Evolutionary conservation across 2,113 vertebrate genomes (phyloP).

Genomic region (Leucoraja erinaceus): DNA sequence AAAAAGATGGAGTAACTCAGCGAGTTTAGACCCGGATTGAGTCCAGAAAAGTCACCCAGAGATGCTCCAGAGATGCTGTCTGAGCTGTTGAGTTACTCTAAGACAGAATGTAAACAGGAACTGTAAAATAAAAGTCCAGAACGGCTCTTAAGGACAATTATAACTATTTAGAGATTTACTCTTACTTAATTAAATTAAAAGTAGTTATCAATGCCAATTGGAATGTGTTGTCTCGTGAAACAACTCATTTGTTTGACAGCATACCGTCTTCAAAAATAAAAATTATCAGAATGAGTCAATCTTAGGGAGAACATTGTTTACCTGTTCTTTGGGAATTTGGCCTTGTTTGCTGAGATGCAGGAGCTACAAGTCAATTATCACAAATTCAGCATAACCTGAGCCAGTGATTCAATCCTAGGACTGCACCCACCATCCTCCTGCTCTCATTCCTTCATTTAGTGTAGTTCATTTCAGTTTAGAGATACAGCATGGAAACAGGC

Average conservation of each 20-base stretch:
- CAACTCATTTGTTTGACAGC: neutral
- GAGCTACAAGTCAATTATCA: too few species aligned
- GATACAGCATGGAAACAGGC: too few species aligned
- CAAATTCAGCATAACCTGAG: too few species aligned
- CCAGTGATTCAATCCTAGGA: too few species aligned
- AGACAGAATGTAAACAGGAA: neutral
- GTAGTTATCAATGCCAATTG: neutral
- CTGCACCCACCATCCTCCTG: too few species aligned
- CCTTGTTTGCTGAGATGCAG: too few species aligned
- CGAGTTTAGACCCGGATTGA: too few species aligned
- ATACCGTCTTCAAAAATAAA: neutral
- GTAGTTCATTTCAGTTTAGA: too few species aligned
- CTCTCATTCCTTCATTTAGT: too few species aligned
- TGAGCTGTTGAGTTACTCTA: neutral
- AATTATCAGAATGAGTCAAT: neutral
- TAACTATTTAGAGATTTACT: neutral
- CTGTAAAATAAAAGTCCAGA: neutral
- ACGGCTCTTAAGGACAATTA: neutral
- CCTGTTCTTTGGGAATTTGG: neutral
- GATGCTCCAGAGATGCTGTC: neutral
- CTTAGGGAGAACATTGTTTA: neutral
- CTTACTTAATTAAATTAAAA: neutral
- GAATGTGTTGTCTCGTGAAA: neutral
- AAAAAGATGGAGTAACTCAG: too few species aligned
- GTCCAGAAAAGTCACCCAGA: too few species aligned